These are phyloP conservation scores for Lasiurus borealis DNA, from an alignment of 2,113 vertebrate genomes.

Conservation along the genomic window DNA sequence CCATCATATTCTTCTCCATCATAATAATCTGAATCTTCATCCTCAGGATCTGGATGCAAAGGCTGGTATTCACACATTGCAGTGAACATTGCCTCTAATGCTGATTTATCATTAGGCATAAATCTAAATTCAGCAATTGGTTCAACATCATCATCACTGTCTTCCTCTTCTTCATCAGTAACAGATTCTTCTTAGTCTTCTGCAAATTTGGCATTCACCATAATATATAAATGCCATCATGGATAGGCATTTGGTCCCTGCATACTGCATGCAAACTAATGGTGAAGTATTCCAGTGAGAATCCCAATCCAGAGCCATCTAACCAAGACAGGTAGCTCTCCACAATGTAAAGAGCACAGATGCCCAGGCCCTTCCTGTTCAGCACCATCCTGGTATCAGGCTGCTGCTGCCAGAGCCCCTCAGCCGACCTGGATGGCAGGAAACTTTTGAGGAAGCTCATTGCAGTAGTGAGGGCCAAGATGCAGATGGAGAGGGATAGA, in stretches of 20 bases:
- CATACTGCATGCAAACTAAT: constrained; percentile 97
- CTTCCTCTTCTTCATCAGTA: constrained; percentile 86
- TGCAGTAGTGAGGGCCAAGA: accelerated
- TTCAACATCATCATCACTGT: constrained; percentile 88
- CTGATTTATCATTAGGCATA: constrained; percentile 93
- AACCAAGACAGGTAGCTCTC: constrained; percentile 97
- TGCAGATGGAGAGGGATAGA: accelerated
- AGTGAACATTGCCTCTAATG: constrained; percentile 96
- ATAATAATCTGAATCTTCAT: constrained; percentile 95
- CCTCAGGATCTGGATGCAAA: constrained; percentile 96
- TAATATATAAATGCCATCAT: constrained; percentile 96
- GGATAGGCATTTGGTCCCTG: constrained; percentile 92
- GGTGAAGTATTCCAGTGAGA: constrained; percentile 95
- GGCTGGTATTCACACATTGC: constrained; percentile 99
- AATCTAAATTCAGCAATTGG: constrained; percentile 96
- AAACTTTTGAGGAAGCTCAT: constrained; percentile 90
- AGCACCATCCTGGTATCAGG: constrained; percentile 92
- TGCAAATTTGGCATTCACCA: constrained; percentile 95
- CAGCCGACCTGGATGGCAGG: constrained; percentile 86
- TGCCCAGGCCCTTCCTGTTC: constrained; percentile 90
- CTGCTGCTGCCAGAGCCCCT: constrained; percentile 93
- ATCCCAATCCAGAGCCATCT: constrained; percentile 93
- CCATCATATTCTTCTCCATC: constrained; percentile 97
- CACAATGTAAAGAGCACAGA: constrained; percentile 93
- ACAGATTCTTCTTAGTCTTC: constrained; percentile 90